phyloP scores from a whole-genome alignment of 2,113 vertebrate genomes.

The Cryptotis parvus region DNA sequence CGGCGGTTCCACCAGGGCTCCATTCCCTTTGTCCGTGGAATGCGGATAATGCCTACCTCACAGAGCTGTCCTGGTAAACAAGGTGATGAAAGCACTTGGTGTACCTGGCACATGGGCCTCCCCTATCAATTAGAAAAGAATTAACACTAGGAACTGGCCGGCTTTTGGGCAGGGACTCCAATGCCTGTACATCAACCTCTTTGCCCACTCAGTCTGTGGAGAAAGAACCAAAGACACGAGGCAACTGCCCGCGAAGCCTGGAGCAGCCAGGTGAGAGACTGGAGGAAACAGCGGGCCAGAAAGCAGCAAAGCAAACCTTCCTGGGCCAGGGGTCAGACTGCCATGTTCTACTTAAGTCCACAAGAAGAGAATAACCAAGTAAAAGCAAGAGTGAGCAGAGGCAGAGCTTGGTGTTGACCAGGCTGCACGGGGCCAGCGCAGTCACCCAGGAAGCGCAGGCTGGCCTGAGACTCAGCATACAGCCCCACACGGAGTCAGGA shows the following conservation, averaged over 20 bases:
- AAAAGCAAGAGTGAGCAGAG: background rate
- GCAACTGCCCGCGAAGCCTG: background rate
- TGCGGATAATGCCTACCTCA: background rate
- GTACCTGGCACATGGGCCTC: background rate
- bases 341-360: background rate
- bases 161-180: background rate
- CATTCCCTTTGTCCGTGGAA: slow-evolving; percentile 6
- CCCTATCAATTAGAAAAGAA: background rate
- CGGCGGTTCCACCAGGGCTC: too few species aligned
- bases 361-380: background rate
- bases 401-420: fast-evolving
- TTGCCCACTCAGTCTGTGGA: too few species aligned
- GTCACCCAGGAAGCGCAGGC: background rate
- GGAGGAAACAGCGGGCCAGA: background rate
- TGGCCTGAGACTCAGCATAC: background rate
- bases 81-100: background rate
- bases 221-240: background rate
- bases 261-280: background rate
- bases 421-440: background rate
- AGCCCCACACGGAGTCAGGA: background rate
- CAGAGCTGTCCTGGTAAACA: background rate
- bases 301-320: background rate
- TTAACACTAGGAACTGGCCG: background rate
- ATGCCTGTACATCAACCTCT: background rate
- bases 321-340: background rate